phyloP scores from a whole-genome alignment of 2,888 invertebrate genomes.

The Melipona beecheii region DNA sequence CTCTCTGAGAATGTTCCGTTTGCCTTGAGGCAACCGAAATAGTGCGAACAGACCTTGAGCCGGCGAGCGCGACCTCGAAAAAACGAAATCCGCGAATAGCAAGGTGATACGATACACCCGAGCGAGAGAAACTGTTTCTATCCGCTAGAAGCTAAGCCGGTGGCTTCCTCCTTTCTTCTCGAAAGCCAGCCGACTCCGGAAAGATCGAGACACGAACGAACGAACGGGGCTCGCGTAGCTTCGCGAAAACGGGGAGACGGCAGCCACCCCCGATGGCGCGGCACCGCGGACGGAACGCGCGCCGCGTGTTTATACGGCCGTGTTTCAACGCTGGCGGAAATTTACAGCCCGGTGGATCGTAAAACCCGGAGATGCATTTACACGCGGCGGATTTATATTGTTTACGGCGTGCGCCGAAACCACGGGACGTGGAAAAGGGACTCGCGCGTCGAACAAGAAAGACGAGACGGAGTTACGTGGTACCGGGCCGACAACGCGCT shows the following conservation, averaged over 20 bases:
- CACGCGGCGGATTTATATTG: constrained; percentile 70
- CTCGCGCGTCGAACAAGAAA: constrained; percentile 66
- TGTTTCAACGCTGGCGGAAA: constrained; percentile 68
- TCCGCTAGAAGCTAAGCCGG: too few species aligned
- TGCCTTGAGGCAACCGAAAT: constrained; percentile 54
- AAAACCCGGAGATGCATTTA: constrained; percentile 70
- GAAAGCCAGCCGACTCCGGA: too few species aligned
- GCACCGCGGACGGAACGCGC: constrained; percentile 38
- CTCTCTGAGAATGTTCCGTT: constrained; percentile 41
- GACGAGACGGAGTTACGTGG: constrained; percentile 63
- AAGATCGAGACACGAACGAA: too few species aligned
- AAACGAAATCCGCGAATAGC: constrained; percentile 40
- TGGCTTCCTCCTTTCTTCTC: too few species aligned
- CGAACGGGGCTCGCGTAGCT: neutral
- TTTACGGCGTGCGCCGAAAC: constrained; percentile 64
- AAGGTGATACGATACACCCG: constrained; percentile 9
- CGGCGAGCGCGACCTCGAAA: constrained; percentile 39
- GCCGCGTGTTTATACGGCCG: constrained; percentile 57
- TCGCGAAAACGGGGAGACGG: constrained; percentile 2
- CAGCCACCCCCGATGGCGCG: constrained; percentile 51
- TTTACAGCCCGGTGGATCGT: constrained; percentile 69
- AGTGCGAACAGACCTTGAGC: constrained; percentile 48
- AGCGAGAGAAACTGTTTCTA: neutral
- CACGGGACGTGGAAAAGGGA: constrained; percentile 58
- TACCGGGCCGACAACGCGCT: constrained; percentile 24